Conservation (phyloP, 2,888 invertebrate species). For the Archaeoteleia sp. region DNA sequence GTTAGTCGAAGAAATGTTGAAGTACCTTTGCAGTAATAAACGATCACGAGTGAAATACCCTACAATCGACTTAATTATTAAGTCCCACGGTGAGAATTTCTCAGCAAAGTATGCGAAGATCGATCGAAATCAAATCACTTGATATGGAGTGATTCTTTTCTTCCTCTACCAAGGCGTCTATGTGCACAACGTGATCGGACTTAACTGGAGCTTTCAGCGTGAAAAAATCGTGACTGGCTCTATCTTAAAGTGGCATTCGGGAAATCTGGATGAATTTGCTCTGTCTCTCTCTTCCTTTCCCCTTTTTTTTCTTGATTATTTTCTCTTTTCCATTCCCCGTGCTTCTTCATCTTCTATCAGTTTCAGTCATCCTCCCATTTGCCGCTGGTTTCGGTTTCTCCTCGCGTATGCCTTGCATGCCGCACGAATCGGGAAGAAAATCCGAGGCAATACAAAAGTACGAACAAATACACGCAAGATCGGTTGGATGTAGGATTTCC, state of each 20-base stretch:
- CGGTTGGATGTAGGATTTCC: background rate
- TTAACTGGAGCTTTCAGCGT: constrained; percentile 27
- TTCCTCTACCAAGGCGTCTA: constrained; percentile 21
- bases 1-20: too few species aligned
- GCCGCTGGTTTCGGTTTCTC: background rate
- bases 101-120: constrained; percentile 22
- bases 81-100: constrained; percentile 10
- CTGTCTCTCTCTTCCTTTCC: constrained; percentile 3
- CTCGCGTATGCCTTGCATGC: background rate
- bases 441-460: constrained; percentile 8
- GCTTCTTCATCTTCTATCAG: constrained; percentile 4
- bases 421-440: constrained; percentile 8
- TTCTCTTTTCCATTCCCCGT: constrained; percentile 6
- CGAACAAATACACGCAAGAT: background rate
- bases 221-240: constrained; percentile 29
- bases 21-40: constrained; percentile 8
- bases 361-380: constrained; percentile 1
- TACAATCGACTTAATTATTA: constrained; percentile 21
- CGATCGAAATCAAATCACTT: constrained; percentile 27
- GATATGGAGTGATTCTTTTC: constrained; percentile 26
- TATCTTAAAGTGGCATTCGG: constrained; percentile 17
- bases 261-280: constrained; percentile 21
- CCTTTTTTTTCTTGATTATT: constrained; percentile 9
- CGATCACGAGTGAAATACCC: constrained; percentile 14
- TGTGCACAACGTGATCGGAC: constrained; percentile 39